Evolutionary conservation across 2,888 invertebrate genomes (phyloP).

Genomic region (Vesta saturnalis): DNA sequence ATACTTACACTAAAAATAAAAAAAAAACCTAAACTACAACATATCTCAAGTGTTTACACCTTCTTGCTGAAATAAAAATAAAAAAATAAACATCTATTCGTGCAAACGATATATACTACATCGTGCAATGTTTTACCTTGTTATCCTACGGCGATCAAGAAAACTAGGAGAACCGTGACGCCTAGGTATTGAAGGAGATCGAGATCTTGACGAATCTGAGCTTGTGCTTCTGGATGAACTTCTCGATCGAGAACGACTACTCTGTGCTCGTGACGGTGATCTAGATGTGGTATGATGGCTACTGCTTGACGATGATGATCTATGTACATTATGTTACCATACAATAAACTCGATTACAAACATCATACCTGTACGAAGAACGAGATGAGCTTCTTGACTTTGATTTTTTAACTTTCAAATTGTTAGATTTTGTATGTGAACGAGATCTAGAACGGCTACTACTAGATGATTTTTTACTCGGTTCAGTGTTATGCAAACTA

Average conservation of each 20-base stretch:
- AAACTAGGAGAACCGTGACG: conserved; percentile 95
- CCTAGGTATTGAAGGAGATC: conserved; percentile 90
- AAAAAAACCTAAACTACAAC: conserved; percentile 27
- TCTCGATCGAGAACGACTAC: conserved; percentile 64
- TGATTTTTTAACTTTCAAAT: conserved; percentile 47
- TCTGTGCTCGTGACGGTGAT: conserved; percentile 58
- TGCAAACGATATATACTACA: conserved; percentile 26
- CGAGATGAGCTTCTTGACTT: conserved; percentile 64
- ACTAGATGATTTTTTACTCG: conserved; percentile 47
- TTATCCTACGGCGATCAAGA: conserved; percentile 91
- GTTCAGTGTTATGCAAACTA: conserved; percentile 35
- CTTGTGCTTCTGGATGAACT: conserved; percentile 69
- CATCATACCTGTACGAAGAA: conserved; percentile 60
- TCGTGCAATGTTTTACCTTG: conserved; percentile 75
- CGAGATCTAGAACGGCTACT: conserved; percentile 52
- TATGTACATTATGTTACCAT: conserved; percentile 23
- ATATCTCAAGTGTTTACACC: conserved; percentile 31
- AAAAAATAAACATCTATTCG: conserved; percentile 49
- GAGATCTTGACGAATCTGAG: conserved; percentile 67
- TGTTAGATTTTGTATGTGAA: conserved; percentile 51
- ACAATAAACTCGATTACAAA: conserved; percentile 5
- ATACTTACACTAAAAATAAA: conserved; percentile 13
- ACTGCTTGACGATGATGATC: conserved; percentile 53
- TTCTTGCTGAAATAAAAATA: conserved; percentile 65
- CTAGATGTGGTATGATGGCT: conserved; percentile 57